Conservation (phyloP, 2,113 vertebrate species). For the Nyctereutes procyonoides region DNA sequence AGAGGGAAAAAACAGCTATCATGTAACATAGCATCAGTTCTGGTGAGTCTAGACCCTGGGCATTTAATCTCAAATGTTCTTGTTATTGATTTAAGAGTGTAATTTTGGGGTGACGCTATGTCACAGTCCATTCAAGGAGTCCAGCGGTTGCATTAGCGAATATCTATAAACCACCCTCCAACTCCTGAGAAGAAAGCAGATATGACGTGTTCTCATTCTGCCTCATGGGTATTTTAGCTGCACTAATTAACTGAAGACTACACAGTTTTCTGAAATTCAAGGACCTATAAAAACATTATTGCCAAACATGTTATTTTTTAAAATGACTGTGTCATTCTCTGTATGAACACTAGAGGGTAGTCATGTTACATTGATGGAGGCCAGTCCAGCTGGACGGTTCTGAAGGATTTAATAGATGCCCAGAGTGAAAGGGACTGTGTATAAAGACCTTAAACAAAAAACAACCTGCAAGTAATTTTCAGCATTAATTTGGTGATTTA, state of each 20-base stretch:
- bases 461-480: not conserved
- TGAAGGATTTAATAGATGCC: not conserved
- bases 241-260: not conserved
- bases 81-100: not conserved
- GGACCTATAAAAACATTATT: not conserved
- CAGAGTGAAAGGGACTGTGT: not conserved
- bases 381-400: not conserved
- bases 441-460: not conserved
- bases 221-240: not conserved
- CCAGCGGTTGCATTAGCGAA: not conserved
- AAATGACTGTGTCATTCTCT: not conserved
- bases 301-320: not conserved
- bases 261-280: slow-evolving; percentile 1
- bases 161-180: not conserved
- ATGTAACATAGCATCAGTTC: not conserved
- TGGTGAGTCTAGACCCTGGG: not conserved
- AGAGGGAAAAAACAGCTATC: not conserved
- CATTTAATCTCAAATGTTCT: not conserved
- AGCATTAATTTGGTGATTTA: not conserved
- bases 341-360: slow-evolving; percentile 79
- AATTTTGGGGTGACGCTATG: not conserved
- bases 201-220: not conserved
- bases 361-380: slow-evolving; percentile 48
- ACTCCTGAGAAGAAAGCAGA: not conserved
- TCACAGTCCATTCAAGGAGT: not conserved